Conservation (phyloP, 2,888 invertebrate genomes). For the Bhutanitis thaidina region DNA sequence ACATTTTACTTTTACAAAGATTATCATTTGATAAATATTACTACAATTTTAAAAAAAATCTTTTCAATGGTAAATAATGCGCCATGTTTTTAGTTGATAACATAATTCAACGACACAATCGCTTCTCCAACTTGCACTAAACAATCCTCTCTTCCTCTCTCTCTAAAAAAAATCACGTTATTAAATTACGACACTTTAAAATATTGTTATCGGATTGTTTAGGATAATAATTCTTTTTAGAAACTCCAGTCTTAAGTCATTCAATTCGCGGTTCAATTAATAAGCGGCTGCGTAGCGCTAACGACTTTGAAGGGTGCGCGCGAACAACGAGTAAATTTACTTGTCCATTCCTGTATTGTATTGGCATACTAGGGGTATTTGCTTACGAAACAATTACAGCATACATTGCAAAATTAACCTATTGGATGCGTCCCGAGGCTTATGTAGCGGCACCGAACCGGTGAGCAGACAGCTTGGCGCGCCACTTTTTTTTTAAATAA, state of each 20-base stretch:
- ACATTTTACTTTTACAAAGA: no score
- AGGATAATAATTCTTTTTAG: no score
- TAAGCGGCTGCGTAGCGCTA: conserved; percentile 3
- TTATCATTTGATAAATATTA: no score
- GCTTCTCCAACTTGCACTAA: not conserved
- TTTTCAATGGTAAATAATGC: conserved; percentile 10
- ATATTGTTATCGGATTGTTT: no score
- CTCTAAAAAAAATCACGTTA: no score
- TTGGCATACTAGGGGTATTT: conserved; percentile 5
- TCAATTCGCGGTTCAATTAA: conserved; percentile 11
- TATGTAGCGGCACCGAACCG: conserved; percentile 41
- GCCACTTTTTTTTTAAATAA: conserved; percentile 53
- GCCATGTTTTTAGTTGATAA: conserved; percentile 4
- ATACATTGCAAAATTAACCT: conserved; percentile 36
- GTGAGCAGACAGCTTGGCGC: conserved; percentile 72
- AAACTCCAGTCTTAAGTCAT: no score
- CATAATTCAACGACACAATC: conserved; percentile 11
- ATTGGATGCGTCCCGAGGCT: conserved; percentile 33
- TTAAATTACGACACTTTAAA: conserved; percentile 3
- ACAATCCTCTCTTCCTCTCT: conserved; percentile 10
- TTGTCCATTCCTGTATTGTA: conserved; percentile 10
- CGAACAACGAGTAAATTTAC: not conserved
- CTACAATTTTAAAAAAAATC: no score
- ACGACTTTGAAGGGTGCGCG: not conserved
- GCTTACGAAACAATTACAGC: conserved; percentile 30